These are phyloP conservation scores for Melitaea athalia DNA, from an alignment of 2,888 invertebrate species.

Conservation along the genomic window DNA sequence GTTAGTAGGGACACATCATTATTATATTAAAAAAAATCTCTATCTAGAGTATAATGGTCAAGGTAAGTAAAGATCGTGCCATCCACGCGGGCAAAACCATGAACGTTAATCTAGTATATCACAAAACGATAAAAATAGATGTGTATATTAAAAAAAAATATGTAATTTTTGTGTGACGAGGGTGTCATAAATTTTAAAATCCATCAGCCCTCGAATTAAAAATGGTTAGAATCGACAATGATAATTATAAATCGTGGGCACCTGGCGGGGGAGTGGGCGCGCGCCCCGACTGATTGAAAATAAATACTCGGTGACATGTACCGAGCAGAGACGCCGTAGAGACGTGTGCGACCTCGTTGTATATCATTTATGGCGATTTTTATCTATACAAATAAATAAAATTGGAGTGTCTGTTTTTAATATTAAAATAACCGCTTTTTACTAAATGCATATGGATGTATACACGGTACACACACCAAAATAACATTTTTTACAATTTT, in stretches of 20 bases:
- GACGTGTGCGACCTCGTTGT: slow-evolving; percentile 37
- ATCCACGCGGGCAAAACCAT: neutral
- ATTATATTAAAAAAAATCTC: no score
- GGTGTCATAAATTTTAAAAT: slow-evolving; percentile 5
- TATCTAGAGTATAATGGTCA: no score
- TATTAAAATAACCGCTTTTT: no score
- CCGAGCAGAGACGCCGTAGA: slow-evolving; percentile 49
- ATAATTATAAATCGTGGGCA: slow-evolving; percentile 43
- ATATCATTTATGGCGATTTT: slow-evolving; percentile 8
- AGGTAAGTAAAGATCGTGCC: no score
- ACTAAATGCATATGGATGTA: no score
- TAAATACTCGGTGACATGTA: slow-evolving; percentile 63
- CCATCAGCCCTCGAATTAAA: slow-evolving; percentile 24
- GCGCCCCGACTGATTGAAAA: slow-evolving; percentile 62
- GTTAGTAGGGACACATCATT: no score
- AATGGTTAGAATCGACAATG: slow-evolving; percentile 37
- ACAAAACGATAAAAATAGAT: neutral
- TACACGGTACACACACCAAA: no score
- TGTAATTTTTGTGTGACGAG: slow-evolving; percentile 41
- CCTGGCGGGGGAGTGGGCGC: slow-evolving; percentile 56
- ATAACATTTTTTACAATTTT: no score
- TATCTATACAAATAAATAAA: no score
- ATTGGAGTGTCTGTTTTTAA: no score
- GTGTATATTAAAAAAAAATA: neutral
- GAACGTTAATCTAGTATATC: no score